phyloP scores from a whole-genome alignment of 2,113 vertebrate species.

The Taxidea taxus region DNA sequence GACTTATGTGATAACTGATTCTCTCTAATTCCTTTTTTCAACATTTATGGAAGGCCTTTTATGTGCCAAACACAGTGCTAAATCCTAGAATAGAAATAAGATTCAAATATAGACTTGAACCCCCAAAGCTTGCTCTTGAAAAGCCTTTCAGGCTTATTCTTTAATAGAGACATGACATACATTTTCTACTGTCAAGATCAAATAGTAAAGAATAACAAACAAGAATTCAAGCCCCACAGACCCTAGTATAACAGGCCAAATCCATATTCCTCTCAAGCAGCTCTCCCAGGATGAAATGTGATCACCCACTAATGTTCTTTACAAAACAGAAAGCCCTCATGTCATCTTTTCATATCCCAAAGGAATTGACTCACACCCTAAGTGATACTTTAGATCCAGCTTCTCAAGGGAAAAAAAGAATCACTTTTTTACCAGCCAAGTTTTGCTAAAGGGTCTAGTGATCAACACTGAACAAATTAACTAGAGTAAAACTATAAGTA shows the following conservation, averaged over 20 bases:
- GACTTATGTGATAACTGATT: background rate
- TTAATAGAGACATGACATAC: background rate
- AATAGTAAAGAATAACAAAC: constrained; percentile 38
- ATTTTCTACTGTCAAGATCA: background rate
- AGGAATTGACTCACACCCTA: background rate
- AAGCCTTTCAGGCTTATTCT: background rate
- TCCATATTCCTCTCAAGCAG: background rate
- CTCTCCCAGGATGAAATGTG: background rate
- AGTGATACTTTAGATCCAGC: background rate
- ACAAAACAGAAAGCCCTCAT: background rate
- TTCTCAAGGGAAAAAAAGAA: constrained; percentile 31
- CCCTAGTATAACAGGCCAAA: background rate
- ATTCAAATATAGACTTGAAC: background rate
- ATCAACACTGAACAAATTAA: background rate
- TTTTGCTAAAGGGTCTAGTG: background rate
- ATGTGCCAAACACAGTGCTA: background rate
- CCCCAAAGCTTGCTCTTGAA: background rate
- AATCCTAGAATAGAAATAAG: constrained; percentile 26
- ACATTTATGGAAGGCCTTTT: background rate
- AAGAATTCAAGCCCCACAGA: background rate
- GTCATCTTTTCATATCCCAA: background rate
- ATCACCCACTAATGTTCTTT: background rate
- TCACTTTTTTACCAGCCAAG: background rate
- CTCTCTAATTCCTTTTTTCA: background rate
- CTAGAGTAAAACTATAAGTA: background rate